phyloP scores from a whole-genome alignment of 2,888 invertebrate genomes.

The Drosophila conformis region DNA sequence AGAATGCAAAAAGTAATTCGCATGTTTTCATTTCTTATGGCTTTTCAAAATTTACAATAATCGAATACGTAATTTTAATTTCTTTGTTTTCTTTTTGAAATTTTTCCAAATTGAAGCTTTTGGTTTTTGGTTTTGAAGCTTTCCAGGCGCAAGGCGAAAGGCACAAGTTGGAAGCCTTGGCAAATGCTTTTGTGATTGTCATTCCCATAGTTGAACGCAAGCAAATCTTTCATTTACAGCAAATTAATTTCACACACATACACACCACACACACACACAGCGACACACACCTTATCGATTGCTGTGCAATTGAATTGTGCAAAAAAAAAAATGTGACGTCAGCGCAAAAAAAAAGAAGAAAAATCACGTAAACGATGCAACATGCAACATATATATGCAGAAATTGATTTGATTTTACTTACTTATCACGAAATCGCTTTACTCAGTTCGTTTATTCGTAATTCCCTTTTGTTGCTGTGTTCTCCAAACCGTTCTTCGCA shows the following conservation, averaged over 20 bases:
- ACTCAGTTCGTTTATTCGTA: constrained; percentile 53
- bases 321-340: constrained; percentile 34
- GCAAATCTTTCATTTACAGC: constrained; percentile 53
- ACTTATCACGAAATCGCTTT: constrained; percentile 59
- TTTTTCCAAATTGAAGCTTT: constrained; percentile 22
- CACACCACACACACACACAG: constrained; percentile 14
- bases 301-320: constrained; percentile 52
- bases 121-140: constrained; percentile 18
- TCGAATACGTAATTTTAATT: constrained; percentile 22
- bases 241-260: constrained; percentile 26
- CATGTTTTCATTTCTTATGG: constrained; percentile 49
- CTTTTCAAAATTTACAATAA: constrained; percentile 34
- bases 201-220: constrained; percentile 43
- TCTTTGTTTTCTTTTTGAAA: background rate
- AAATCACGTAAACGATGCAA: constrained; percentile 34
- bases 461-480: constrained; percentile 73
- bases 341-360: constrained; percentile 30
- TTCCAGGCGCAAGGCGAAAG: constrained; percentile 28
- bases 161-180: constrained; percentile 40
- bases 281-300: constrained; percentile 40
- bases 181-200: constrained; percentile 73
- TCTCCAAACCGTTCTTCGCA: constrained; percentile 32
- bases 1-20: constrained; percentile 44
- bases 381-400: constrained; percentile 13
- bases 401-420: constrained; percentile 45